Evolutionary conservation across 2,797 vertebrate species (phyloP).

Genomic region (Serranus cabrilla): DNA sequence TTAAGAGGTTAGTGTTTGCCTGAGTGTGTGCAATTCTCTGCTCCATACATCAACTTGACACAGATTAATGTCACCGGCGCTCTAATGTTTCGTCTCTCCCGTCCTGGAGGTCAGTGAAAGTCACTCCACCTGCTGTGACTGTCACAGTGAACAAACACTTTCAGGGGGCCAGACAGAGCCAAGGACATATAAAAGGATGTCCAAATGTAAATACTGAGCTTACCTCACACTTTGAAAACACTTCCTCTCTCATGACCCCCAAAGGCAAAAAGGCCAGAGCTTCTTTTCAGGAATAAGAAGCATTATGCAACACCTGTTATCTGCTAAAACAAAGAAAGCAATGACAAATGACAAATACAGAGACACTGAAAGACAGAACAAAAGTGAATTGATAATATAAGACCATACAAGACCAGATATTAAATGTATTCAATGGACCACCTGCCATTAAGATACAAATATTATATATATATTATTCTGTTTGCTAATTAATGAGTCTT

Average conservation of each 20-base stretch:
- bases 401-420: background rate
- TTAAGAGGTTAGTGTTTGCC: background rate
- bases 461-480: too few species aligned
- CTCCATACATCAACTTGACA: slow-evolving; percentile 19
- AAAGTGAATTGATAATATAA: background rate
- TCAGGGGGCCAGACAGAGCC: background rate
- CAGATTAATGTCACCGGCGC: slow-evolving; percentile 28
- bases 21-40: background rate
- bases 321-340: slow-evolving; percentile 6
- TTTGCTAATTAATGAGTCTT: background rate
- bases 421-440: background rate
- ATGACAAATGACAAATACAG: background rate
- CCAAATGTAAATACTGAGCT: slow-evolving; percentile 57
- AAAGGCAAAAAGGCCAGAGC: slow-evolving; percentile 18
- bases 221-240: slow-evolving; percentile 32
- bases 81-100: slow-evolving; percentile 31
- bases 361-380: background rate
- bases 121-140: slow-evolving; percentile 54
- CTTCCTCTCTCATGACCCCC: slow-evolving; percentile 53
- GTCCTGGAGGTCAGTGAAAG: slow-evolving; percentile 47
- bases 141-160: slow-evolving; percentile 38
- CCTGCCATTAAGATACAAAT: background rate
- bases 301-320: slow-evolving; percentile 21
- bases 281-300: slow-evolving; percentile 6
- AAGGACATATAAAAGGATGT: slow-evolving; percentile 26